phyloP scores from a whole-genome alignment of 1,140 invertebrate genomes.

The Drosophila saltans region DNA sequence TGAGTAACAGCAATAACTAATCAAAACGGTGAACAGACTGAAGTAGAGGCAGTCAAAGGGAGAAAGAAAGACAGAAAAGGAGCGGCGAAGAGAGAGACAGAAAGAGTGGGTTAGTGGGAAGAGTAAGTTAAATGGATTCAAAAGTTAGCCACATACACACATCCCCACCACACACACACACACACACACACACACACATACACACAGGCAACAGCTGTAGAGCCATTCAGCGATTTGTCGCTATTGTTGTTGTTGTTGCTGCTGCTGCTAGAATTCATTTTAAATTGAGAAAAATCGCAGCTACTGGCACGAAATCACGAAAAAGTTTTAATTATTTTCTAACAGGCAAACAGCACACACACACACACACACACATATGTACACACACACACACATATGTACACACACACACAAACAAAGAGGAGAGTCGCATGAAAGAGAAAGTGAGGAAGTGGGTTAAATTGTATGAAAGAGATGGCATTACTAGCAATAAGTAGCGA shows the following conservation, averaged over 20 bases:
- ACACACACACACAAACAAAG: too few relatives aligned
- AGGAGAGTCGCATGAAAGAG: background rate
- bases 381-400: too few relatives aligned
- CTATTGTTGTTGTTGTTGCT: constrained; percentile 32
- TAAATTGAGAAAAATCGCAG: constrained; percentile 80
- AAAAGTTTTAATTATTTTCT: constrained; percentile 81
- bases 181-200: constrained; percentile 22
- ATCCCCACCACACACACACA: constrained; percentile 12
- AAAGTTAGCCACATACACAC: constrained; percentile 47
- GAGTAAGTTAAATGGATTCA: constrained; percentile 29
- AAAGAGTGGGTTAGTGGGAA: constrained; percentile 10
- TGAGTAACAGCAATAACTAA: constrained; percentile 60
- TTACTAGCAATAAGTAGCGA: too few relatives aligned
- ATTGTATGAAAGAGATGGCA: too few relatives aligned
- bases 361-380: too few relatives aligned
- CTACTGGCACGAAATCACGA: constrained; percentile 79
- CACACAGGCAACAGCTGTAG: constrained; percentile 35
- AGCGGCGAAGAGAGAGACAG: background rate
- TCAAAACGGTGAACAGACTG: constrained; percentile 44
- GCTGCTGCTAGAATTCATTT: constrained; percentile 70
- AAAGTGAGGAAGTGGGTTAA: background rate
- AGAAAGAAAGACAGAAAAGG: background rate
- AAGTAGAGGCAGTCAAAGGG: constrained; percentile 6
- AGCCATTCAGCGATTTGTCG: constrained; percentile 33
- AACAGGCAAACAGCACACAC: constrained; percentile 49